Evolutionary conservation across 2,797 vertebrate genomes (phyloP), one percentile per base, ranked within the genome.

Genomic region (Podarcis lilfordi): DNA sequence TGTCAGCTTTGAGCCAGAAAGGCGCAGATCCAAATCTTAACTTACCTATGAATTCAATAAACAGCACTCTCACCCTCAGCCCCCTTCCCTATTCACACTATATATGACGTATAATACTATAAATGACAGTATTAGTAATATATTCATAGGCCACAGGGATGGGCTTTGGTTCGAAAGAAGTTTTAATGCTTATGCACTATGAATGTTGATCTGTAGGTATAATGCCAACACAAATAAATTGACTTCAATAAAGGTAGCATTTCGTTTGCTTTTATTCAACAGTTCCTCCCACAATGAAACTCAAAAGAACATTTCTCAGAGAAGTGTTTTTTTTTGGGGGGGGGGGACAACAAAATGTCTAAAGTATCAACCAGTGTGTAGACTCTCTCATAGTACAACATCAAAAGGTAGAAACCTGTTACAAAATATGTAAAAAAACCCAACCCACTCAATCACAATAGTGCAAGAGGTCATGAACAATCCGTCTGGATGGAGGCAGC

Each of bases 361-460:
- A 94, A 5, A 19, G 93, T 95, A 93, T 95, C 92, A 96, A 92
- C 96, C 97, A 97, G 97, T 97, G 97, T 97, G 88, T 85, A 94
- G 96, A 97, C 97, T 97, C 86, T 86, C 89, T 95, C 94, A 94
- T 96, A 96, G 95, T 92, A 95, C 93, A 96, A 94, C 59, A 93
- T 92, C 91, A 84, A 87, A 96, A 93, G 71, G 89, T 93, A 96
- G 75, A 82, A 95, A 95, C 89, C 91, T 77, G 61, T 95, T 96
- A 96, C 95, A 95, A 96, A 95, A 96, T 90, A 94, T 85, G 84
- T 82, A 93, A 86, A 89, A 55, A 55, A 50, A 13, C 1, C 10
- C 13, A 55, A 55, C 50, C 50, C 80, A 94, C 87, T 89, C 83
- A 90, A 82, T 88, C 92, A 95, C 91, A 95, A 91, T 93, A 97